Evolutionary conservation across 2,888 invertebrate species (phyloP), one percentile per base, ranked within the genome.

Genomic region (Bimastos eiseni): DNA sequence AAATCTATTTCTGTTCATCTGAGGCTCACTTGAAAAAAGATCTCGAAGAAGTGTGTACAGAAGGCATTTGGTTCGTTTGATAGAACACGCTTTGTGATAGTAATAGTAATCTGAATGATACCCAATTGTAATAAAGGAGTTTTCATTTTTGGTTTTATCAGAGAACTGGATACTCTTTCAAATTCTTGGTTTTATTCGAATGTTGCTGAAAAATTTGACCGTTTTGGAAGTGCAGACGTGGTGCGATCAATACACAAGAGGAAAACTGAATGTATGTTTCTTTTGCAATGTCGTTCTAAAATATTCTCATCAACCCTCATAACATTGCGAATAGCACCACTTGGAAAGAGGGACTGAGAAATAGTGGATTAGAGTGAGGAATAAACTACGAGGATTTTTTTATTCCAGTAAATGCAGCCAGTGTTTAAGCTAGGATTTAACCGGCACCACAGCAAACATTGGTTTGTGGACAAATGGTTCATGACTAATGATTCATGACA

Each of bases 201-300:
- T 90, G 93, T 94, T 34, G 93, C 93, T 88, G 91, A 92, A 33
- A 93, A 92, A 90, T 94, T 94, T 90, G 94, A 94, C 89, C 91
- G 94, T 34, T 94, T 94, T 91, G 95, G 94, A 36, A 95, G 95
- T 91, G 94, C 94, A 70, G 94, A 94, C 92, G 94, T 95, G 21
- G 94, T 94, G 0, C 92, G 94, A 30, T 92, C 92, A 11, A 84
- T 92, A 13, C 91, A 92, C 91, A 92, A 92, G 89, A 37, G 92
- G 88, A 92, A 92, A 55, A 92, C 91, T 34, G 92, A 92, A 55
- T 92, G 92, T 92, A 89, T 91, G 92, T 92, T 86, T 90, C 37
- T 34, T 70, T 70, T 30, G n/a, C 8, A n/a, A 70, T 70, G 70
- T n/a, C 70, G n/a, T 70, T 70, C n/a, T 70, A n/a, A 70, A 70